A percentile compares a stretch with the other conserved stretches of the same genome.
Conservation (phyloP, 37 sponge, comb jelly and placozoan genomes). For the Beroe forskalii region DNA sequence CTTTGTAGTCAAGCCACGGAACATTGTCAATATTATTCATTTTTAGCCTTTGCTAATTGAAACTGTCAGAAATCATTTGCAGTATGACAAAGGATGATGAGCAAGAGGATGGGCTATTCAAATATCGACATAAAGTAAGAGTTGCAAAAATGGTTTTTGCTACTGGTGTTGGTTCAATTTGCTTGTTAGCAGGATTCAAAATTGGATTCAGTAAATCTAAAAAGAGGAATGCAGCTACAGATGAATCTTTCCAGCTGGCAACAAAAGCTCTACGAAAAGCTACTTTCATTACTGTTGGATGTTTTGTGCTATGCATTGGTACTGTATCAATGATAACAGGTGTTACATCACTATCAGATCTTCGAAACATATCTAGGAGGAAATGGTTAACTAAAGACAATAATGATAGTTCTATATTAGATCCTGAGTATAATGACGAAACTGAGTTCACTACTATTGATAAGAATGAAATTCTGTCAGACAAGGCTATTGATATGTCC, state of each 20-base stretch:
- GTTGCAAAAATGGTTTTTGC: background rate
- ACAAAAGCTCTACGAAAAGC: constrained; percentile 21
- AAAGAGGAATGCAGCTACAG: background rate
- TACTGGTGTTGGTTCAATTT: background rate
- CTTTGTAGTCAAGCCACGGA: too few species aligned
- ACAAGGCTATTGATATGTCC: background rate
- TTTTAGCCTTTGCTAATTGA: too few species aligned
- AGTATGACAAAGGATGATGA: background rate
- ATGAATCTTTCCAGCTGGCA: background rate
- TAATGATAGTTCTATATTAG: too few species aligned
- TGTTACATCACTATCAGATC: background rate
- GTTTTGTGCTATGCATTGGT: constrained; percentile 3
- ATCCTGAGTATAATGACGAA: background rate
- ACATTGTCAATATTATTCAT: too few species aligned
- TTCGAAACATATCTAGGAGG: constrained; percentile 23
- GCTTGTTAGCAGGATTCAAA: constrained; percentile 39
- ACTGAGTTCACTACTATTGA: background rate
- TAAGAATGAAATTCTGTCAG: background rate
- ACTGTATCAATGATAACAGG: background rate
- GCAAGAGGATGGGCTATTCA: background rate
- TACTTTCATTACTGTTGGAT: constrained; percentile 34
- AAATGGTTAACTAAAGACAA: background rate
- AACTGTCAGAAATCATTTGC: too few species aligned
- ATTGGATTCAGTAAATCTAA: background rate
- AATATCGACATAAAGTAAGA: constrained; percentile 8